Evolutionary conservation across 2,888 invertebrate species (phyloP).

Genomic region (Acrobasis consociella): DNA sequence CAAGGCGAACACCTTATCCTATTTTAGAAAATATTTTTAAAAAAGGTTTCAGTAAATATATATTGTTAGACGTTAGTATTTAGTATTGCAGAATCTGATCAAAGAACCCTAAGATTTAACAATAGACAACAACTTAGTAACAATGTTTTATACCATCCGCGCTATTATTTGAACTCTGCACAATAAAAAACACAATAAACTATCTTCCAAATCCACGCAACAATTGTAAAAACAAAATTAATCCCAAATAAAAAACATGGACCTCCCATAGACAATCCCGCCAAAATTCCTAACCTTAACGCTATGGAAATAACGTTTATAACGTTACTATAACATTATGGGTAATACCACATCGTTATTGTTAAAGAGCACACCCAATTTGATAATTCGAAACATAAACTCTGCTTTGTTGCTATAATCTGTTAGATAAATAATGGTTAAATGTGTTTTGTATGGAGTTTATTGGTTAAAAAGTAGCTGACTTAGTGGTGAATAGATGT

Average conservation of each 20-base stretch:
- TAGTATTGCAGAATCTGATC: too few species aligned
- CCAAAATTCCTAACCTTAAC: conserved; percentile 1
- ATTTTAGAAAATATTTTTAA: too few species aligned
- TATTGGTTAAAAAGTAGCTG: conserved; percentile 10
- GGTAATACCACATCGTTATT: conserved; percentile 11
- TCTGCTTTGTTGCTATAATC: conserved; percentile 27
- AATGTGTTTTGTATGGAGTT: conserved; percentile 24
- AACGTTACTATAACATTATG: conserved; percentile 1
- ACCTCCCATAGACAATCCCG: conserved; percentile 19
- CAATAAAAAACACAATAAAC: conserved; percentile 14
- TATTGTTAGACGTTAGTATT: not conserved
- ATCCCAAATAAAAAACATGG: conserved; percentile 18
- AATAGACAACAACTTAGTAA: not conserved
- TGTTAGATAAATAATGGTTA: conserved; percentile 28
- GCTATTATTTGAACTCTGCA: not conserved
- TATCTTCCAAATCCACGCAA: not conserved
- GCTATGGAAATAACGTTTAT: not conserved
- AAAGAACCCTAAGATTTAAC: not conserved
- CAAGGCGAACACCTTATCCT: too few species aligned
- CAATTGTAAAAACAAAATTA: conserved; percentile 20
- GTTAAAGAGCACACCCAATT: conserved; percentile 19
- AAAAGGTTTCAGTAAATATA: too few species aligned
- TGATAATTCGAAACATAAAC: conserved; percentile 21
- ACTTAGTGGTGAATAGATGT: not conserved
- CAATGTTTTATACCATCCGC: not conserved